phyloP scores from a whole-genome alignment of 2,797 vertebrate genomes.

The Hoplostethus atlanticus region DNA sequence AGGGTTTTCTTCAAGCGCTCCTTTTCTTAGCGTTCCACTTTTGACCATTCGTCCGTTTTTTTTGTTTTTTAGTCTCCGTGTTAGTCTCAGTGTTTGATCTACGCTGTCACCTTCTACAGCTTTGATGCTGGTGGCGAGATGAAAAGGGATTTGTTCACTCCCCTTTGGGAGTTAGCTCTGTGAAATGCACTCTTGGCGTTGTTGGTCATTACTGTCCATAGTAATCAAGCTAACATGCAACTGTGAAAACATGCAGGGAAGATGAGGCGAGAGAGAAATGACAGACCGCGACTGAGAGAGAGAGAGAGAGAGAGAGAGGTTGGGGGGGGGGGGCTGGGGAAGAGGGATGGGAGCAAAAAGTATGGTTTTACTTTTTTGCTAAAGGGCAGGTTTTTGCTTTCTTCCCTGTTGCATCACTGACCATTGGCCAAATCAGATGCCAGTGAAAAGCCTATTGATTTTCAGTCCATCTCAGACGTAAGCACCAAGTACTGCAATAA shows the following conservation, averaged over 20 bases:
- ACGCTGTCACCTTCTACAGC: constrained; percentile 38
- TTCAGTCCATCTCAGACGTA: neutral
- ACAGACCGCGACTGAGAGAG: too few relatives aligned
- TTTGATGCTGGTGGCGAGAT: constrained; percentile 63
- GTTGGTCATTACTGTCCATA: constrained; percentile 59
- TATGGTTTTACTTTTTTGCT: neutral
- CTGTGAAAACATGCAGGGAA: constrained; percentile 20
- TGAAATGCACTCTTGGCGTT: constrained; percentile 58
- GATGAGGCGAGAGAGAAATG: neutral
- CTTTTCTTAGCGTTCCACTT: constrained; percentile 8
- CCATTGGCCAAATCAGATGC: constrained; percentile 16
- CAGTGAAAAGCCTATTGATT: constrained; percentile 1
- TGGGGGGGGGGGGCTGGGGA: neutral
- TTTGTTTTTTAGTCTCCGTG: constrained; percentile 5
- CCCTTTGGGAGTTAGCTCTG: constrained; percentile 62
- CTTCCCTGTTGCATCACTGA: constrained; percentile 7
- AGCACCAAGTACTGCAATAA: constrained; percentile 3
- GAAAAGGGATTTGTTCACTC: constrained; percentile 59
- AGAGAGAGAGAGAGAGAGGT: neutral
- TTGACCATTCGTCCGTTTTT: too few relatives aligned
- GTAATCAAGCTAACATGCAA: constrained; percentile 48
- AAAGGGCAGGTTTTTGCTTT: constrained; percentile 2
- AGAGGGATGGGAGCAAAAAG: neutral
- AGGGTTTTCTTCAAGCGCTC: constrained; percentile 14
- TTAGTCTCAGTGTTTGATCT: constrained; percentile 50